Base-by-base conservation (phyloP, 2,888 invertebrate species). In the Drosophila acutilabella region DNA sequence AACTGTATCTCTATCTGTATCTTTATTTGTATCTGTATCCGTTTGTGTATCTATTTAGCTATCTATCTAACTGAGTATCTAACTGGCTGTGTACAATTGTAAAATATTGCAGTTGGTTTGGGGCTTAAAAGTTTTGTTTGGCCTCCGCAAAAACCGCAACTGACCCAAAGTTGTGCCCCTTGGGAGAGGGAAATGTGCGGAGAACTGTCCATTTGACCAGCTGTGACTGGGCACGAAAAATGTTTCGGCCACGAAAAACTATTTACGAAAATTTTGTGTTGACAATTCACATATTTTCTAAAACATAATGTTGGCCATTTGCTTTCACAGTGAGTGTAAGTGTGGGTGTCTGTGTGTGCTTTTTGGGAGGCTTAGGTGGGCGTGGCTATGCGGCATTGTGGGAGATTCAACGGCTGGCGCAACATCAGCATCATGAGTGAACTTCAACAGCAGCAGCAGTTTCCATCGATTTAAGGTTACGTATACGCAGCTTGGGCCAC, bases 261-360 rank as follows among this genome's bases (percentile, higher is more conserved):
- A 86, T 86, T 88, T 86, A 80, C 86, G 74, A 86, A 80, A 86
- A 88, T 86, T 89, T 81, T 82, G 81, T 81, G 90, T 90, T 89
- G 89, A 89, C 90, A 89, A 90, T 90, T 89, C 87, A 80, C 80
- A 88, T 85, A 89, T 89, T 89, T 90, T 82, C 80, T 74, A 87
- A 89, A 90, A 89, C 89, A 89, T 89, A 80, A 81, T 89, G 90
- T 85, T 87, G 76, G 77, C 83, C 80, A 85, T 80, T 78, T 79
- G 71, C 61, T 58, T 54, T 59, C 38, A 58, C 44, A 41, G 40
- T 58, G 40, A 45, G 33, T 42, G 40, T 54, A 40, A 45, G 33
- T 58, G 30, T 51, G 26, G 6, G 23, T 6, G 23, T 6, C 6
- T 44, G 44, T 10, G 53, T 50, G 50, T 40, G 51, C 52, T 20